phyloP scores from a whole-genome alignment of 2,888 invertebrate genomes.

The Leptopilina myrica region DNA sequence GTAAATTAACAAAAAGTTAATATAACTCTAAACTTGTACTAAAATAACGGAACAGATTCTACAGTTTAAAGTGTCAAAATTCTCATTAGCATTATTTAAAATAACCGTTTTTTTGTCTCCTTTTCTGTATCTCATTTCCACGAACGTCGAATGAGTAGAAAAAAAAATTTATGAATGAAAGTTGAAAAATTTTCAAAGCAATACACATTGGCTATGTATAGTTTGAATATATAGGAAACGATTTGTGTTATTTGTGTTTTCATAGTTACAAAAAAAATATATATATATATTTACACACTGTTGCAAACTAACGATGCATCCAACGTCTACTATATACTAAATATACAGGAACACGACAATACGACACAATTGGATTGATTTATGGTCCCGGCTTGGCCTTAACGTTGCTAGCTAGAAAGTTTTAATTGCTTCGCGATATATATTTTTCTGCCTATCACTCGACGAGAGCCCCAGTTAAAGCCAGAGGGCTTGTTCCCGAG shows the following conservation, averaged over 20 bases:
- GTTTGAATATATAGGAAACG: constrained; percentile 3
- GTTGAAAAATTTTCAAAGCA: constrained; percentile 16
- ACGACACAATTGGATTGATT: constrained; percentile 56
- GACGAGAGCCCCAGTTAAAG: constrained; percentile 42
- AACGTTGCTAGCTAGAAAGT: constrained; percentile 63
- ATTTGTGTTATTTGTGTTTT: constrained; percentile 37
- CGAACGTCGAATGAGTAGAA: too few species aligned
- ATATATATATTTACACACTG: constrained; percentile 10
- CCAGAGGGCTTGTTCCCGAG: constrained; percentile 44
- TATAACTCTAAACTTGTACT: too few species aligned
- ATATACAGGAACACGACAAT: constrained; percentile 35
- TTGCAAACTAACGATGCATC: constrained; percentile 42
- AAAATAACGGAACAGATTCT: too few species aligned
- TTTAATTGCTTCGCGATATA: constrained; percentile 65
- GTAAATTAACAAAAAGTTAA: too few species aligned
- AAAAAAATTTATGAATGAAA: constrained; percentile 17
- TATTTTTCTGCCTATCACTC: constrained; percentile 45
- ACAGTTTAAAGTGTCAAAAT: too few species aligned
- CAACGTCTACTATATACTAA: constrained; percentile 26
- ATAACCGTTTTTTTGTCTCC: too few species aligned
- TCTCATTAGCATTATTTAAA: too few species aligned
- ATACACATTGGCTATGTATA: not conserved
- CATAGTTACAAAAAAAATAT: not conserved
- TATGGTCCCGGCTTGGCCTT: constrained; percentile 56
- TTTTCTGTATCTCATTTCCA: too few species aligned